These are phyloP conservation scores for Brachyptera putata DNA, from an alignment of 2,888 invertebrate genomes.

Conservation along the genomic window DNA sequence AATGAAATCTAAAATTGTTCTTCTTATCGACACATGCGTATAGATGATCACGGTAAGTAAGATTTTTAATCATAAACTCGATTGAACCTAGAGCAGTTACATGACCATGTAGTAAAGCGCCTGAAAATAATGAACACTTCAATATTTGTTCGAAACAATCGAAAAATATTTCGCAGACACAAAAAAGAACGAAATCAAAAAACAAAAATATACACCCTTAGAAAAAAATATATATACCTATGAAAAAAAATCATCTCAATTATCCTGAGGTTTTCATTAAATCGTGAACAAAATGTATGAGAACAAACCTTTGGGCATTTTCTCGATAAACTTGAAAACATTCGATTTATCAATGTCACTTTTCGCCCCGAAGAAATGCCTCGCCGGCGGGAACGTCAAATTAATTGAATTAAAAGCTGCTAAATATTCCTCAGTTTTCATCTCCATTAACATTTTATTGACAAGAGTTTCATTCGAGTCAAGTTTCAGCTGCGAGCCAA, in stretches of 20 bases:
- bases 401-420: not conserved
- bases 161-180: no score
- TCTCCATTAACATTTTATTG: not conserved
- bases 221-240: no score
- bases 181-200: no score
- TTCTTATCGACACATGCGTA: slow-evolving; percentile 37
- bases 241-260: not conserved
- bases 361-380: slow-evolving; percentile 61
- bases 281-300: not conserved
- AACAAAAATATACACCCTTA: no score
- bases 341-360: slow-evolving; percentile 55
- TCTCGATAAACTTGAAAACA: slow-evolving; percentile 60
- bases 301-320: slow-evolving; percentile 62
- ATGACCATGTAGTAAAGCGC: slow-evolving; percentile 40
- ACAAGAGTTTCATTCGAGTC: not conserved
- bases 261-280: not conserved
- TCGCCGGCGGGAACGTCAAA: slow-evolving; percentile 56
- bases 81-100: slow-evolving; percentile 37
- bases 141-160: no score
- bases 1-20: slow-evolving; percentile 35
- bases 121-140: slow-evolving; percentile 29
- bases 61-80: slow-evolving; percentile 36
- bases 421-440: not conserved
- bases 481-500: not conserved
- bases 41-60: slow-evolving; percentile 38